Evolutionary conservation across 2,888 invertebrate genomes (phyloP), one percentile per base, ranked within the genome.

Genomic region (Gerris lacustris): DNA sequence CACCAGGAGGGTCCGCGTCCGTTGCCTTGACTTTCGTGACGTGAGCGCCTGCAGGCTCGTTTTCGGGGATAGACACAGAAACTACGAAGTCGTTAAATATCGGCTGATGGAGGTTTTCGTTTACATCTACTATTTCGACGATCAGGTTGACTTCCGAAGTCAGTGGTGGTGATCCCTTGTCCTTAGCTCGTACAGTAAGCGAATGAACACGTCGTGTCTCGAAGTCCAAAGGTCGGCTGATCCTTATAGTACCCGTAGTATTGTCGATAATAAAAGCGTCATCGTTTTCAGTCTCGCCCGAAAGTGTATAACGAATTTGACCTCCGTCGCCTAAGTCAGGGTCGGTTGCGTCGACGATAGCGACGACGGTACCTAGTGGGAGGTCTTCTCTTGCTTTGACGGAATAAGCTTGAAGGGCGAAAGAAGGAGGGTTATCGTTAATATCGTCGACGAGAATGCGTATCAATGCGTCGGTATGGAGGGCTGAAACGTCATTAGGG

Each of bases 351-450:
- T 86, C 89, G 18, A 96, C 86, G 31, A 91, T 88, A 1, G 92
- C 93, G 2, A 96, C 88, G 2, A 94, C 89, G 72, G 92, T 89
- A 73, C 95, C 95, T 4, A 86, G 82, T 0, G 96, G 96, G 70
- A 96, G 86, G 81, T 96, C 96, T 81, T 97, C 96, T 6, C 94
- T 87, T 43, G 94, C 88, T 78, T 92, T 91, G 62, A 94, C 92
- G 5, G 82, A 79, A 78, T 92, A 93, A 74, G 86, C 86, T 44
- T 86, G 81, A 67, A 92, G 83, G 45, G 89, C 88, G 80, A 96
- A 96, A 73, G 84, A 86, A 0, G 95, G 95, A 4, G 90, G 85
- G 79, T 91, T 92, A 81, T 92, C 96, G 81, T 96, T 96, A 68
- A 94, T 89, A 80, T 97, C 96, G 77, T 92, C 91, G 6, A 94